Evolutionary conservation across 2,113 vertebrate genomes (phyloP), one percentile per base, ranked within the genome.

Genomic region (Microtus montanus): DNA sequence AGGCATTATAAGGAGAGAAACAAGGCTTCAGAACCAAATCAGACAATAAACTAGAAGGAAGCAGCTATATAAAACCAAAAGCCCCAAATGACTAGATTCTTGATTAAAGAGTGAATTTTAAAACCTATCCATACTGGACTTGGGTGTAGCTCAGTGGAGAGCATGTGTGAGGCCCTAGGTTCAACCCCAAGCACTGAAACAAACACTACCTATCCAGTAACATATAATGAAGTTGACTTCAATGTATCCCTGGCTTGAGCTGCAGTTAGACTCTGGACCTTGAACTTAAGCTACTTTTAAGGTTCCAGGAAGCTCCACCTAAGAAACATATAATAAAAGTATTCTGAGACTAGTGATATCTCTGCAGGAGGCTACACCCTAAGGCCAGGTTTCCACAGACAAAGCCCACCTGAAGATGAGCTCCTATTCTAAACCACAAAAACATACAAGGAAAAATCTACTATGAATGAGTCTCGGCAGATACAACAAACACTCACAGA

Each of bases 311-410:
- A 94, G 70, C 47, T 91, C 79, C 64, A 95, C 58, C 17, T 68
- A 75, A 91, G 41, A 87, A 84, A 89, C 91, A 61, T 96, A 92
- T 28, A 87, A 54, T 49, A 35, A 95, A 91, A 89, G 17, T 92
- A 41, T 91, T 87, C 89, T 70, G 38, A 74, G 38, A 54, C 20
- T 64, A 97, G 47, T 70, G 44, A 49, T 68, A 44, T 47, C 28
- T 64, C 63, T 68, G 33, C 12, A 30, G 73, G 86, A 96, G n/a
- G 35, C 35, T 63, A 83, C 28, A 35, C 63, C 4, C 61, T 97
- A 68, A 90, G 75, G 33, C 58, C 38, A 85, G 47, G 66, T 44
- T 93, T 94, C 52, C 75, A 91, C 28, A 93, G 28, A 52, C 44
- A 91, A 71, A 92, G 66, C 9, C 47, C 73, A 75, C 28, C 13